Conservation (phyloP, 2,888 invertebrate species). For the Andrena hattorfiana region DNA sequence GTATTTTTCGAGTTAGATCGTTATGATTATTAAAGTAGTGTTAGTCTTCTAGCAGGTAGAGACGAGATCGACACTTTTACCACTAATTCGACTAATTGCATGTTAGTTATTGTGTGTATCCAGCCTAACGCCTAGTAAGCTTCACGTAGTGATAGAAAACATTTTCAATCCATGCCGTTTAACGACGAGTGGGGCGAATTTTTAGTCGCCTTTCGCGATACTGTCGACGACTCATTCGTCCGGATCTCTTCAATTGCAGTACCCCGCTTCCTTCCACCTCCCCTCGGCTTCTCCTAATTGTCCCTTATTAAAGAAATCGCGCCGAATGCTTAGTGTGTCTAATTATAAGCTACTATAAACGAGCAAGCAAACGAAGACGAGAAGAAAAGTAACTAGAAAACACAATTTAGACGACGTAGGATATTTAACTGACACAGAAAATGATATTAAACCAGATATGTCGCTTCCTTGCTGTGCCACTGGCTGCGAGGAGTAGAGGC, state of each 20-base stretch:
- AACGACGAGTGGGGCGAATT: conserved; percentile 29
- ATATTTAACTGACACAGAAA: conserved; percentile 46
- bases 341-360: conserved; percentile 59
- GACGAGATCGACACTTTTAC: conserved; percentile 53
- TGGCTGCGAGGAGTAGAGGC: conserved; percentile 26
- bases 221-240: not conserved
- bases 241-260: conserved; percentile 1
- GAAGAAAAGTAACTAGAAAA: conserved; percentile 16
- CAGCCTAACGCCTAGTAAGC: conserved; percentile 71
- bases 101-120: conserved; percentile 69
- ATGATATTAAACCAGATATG: conserved; percentile 13
- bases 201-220: not conserved
- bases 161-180: conserved; percentile 21
- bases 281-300: conserved; percentile 39
- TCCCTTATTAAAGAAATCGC: conserved; percentile 38
- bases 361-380: conserved; percentile 33
- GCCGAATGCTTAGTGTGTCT: conserved; percentile 68
- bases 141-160: conserved; percentile 57
- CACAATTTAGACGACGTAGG: conserved; percentile 63
- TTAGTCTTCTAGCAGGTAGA: conserved; percentile 64
- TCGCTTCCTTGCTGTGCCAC: conserved; percentile 28
- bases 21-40: conserved; percentile 74
- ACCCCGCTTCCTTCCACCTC: not conserved
- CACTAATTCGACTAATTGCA: conserved; percentile 71
- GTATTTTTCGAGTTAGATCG: conserved; percentile 77